A percentile compares a stretch with the other conserved stretches of the same genome.
Evolutionary conservation across 2,797 vertebrate genomes (phyloP).

Genomic region (Rhyacichthys aspro): DNA sequence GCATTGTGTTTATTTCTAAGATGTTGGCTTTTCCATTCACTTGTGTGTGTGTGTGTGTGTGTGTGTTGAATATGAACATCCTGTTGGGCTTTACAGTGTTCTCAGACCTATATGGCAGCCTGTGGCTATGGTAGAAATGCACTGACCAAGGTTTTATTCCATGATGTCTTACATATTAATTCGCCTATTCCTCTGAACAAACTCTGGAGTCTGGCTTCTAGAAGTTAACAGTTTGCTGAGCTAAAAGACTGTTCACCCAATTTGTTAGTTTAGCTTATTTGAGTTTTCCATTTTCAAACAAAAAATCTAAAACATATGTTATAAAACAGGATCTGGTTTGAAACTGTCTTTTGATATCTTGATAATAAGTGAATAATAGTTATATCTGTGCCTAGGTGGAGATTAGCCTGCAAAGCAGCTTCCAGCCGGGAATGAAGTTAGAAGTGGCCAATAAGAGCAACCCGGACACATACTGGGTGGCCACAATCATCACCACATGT

Average conservation of each 20-base stretch:
- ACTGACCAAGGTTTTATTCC: conserved; percentile 35
- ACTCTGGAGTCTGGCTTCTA: background rate
- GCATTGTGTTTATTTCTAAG: conserved; percentile 74
- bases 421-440: conserved; percentile 97
- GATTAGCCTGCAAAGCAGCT: conserved; percentile 95
- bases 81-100: conserved; percentile 54
- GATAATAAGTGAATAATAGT: background rate
- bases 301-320: too few species aligned
- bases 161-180: conserved; percentile 22
- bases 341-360: background rate
- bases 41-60: conserved; percentile 37
- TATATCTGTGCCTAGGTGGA: conserved; percentile 84
- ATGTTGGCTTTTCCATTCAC: conserved; percentile 64
- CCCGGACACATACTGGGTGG: conserved; percentile 94
- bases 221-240: background rate
- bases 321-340: too few species aligned
- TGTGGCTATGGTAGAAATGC: conserved; percentile 38
- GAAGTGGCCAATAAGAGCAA: conserved; percentile 93
- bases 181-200: background rate
- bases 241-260: too few species aligned
- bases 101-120: conserved; percentile 42
- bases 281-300: too few species aligned
- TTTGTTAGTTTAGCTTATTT: background rate
- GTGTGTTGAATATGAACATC: conserved; percentile 63
- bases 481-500: conserved; percentile 95